Evolutionary conservation across 2,797 vertebrate species (phyloP).

Genomic region (Tachyglossus aculeatus): DNA sequence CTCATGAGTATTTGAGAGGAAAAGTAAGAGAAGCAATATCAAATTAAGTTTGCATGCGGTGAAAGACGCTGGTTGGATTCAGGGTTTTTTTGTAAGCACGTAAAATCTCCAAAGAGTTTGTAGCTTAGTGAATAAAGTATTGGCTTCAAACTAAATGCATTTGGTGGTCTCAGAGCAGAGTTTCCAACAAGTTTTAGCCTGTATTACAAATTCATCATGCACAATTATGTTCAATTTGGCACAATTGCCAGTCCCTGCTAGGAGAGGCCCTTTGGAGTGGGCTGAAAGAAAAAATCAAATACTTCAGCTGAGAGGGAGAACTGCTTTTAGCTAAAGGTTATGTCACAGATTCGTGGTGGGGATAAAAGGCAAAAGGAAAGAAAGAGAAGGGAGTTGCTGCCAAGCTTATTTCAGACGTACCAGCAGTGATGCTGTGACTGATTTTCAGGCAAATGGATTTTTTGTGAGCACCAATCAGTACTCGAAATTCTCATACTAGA

Average conservation of each 20-base stretch:
- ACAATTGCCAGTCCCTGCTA: conserved; percentile 49
- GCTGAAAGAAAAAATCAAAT: conserved; percentile 37
- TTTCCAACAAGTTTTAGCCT: conserved; percentile 61
- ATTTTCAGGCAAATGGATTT: not conserved
- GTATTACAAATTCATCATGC: conserved; percentile 62
- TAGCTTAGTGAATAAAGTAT: conserved; percentile 57
- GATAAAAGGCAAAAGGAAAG: too few relatives aligned
- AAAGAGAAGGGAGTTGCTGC: not conserved
- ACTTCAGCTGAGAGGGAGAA: conserved; percentile 32
- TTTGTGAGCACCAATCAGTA: not conserved
- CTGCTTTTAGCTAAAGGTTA: conserved; percentile 32
- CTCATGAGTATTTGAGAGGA: not conserved
- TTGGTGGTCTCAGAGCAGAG: conserved; percentile 63
- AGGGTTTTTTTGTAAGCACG: conserved; percentile 41
- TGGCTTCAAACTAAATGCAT: conserved; percentile 59
- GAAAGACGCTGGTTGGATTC: conserved; percentile 33
- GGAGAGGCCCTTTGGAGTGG: conserved; percentile 39
- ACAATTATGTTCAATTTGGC: conserved; percentile 66
- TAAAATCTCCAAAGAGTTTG: conserved; percentile 39
- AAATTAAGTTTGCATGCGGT: conserved; percentile 44
- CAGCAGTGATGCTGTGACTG: not conserved
- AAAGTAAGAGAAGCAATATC: conserved; percentile 17
- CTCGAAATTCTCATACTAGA: too few relatives aligned
- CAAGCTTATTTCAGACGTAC: not conserved
- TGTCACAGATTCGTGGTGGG: not conserved